Conservation (phyloP, 2,797 vertebrate genomes). For the Australoheros facetus region DNA sequence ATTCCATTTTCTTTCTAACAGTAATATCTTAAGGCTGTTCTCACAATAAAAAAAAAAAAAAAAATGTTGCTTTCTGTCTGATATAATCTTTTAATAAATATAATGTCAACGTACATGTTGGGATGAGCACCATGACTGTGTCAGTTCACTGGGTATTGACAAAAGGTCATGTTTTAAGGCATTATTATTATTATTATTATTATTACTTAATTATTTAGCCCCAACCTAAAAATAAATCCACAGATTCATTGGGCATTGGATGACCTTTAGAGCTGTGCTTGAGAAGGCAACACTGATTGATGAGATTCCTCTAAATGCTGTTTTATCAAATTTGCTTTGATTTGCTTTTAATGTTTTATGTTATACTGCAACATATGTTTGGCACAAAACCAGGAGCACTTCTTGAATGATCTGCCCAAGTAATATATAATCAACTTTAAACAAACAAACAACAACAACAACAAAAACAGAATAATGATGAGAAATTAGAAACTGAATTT, state of each 20-base stretch:
- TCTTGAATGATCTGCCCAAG: neutral
- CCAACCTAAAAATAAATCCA: constrained; percentile 51
- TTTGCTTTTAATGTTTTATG: constrained; percentile 10
- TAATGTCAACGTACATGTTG: constrained; percentile 41
- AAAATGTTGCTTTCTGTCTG: constrained; percentile 35
- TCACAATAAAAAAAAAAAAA: constrained; percentile 22
- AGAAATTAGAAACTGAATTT: neutral
- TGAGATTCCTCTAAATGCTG: constrained; percentile 54
- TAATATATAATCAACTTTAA: neutral
- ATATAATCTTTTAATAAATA: constrained; percentile 31
- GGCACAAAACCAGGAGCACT: neutral
- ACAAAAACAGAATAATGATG: neutral
- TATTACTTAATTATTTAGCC: constrained; percentile 54
- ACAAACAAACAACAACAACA: neutral
- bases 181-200: neutral
- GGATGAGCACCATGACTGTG: constrained; percentile 16
- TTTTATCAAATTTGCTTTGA: constrained; percentile 55
- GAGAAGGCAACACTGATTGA: constrained; percentile 48
- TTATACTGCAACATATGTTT: neutral
- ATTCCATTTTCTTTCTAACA: constrained; percentile 8
- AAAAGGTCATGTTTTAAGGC: constrained; percentile 51
- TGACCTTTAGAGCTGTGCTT: constrained; percentile 51
- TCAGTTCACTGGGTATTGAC: constrained; percentile 38
- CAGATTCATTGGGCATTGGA: constrained; percentile 2
- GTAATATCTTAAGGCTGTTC: constrained; percentile 24